phyloP scores from a whole-genome alignment of 2,888 invertebrate genomes.

The Syrphus vitripennis region DNA sequence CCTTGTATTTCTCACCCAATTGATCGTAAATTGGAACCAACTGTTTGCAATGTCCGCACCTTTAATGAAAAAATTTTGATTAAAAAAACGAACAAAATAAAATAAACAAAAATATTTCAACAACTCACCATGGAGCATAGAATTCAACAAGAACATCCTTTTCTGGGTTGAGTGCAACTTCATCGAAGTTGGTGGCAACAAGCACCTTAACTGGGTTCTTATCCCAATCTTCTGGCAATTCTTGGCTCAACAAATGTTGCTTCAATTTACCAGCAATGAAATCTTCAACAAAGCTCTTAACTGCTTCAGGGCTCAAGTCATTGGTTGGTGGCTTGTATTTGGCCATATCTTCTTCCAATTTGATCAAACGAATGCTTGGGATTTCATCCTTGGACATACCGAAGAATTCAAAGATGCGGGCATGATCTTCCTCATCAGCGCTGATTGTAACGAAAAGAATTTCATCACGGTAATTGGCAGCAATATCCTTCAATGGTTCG shows the following conservation, averaged over 20 bases:
- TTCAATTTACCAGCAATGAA: constrained; percentile 96
- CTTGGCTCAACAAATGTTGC: constrained; percentile 96
- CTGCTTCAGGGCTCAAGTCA: constrained; percentile 77
- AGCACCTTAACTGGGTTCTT: constrained; percentile 95
- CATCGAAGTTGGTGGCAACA: constrained; percentile 97
- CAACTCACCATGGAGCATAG: constrained; percentile 95
- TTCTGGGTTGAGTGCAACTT: constrained; percentile 91
- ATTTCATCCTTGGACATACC: constrained; percentile 97
- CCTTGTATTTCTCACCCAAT: constrained; percentile 95
- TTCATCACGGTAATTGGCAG: constrained; percentile 94
- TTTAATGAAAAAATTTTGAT: constrained; percentile 70
- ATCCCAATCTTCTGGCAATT: constrained; percentile 98
- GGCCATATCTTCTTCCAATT: constrained; percentile 97
- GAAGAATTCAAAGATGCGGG: constrained; percentile 99
- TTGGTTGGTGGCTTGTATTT: constrained; percentile 93
- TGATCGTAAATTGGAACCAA: constrained; percentile 98
- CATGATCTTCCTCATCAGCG: constrained; percentile 97
- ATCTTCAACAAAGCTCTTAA: constrained; percentile 90
- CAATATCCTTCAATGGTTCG: constrained; percentile 90
- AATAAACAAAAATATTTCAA: not conserved
- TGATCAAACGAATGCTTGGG: constrained; percentile 95
- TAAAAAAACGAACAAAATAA: not conserved
- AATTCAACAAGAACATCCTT: constrained; percentile 99
- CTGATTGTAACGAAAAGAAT: constrained; percentile 98
- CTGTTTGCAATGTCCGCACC: constrained; percentile 98